Conservation (phyloP, 2,797 vertebrate species). For the Manis pentadactyla region DNA sequence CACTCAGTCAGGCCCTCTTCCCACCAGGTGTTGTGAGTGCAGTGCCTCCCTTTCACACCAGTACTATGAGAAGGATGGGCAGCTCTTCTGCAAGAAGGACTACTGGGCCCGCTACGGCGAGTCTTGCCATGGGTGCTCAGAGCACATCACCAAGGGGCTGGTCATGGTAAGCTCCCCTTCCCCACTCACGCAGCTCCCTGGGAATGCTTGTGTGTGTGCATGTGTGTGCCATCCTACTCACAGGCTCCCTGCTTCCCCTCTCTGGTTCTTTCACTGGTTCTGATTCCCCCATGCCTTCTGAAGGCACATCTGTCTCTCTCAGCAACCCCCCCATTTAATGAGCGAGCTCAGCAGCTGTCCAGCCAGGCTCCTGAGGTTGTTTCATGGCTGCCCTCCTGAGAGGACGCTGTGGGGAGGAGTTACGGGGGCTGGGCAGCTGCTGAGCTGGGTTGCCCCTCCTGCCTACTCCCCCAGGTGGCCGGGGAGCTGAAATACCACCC, state of each 20-base stretch:
- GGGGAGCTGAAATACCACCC: constrained; percentile 99
- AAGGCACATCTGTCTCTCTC: background rate
- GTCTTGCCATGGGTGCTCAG: constrained; percentile 96
- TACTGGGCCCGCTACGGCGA: constrained; percentile 97
- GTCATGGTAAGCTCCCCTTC: constrained; percentile 93
- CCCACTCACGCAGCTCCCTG: rapidly evolving
- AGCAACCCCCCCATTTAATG: background rate
- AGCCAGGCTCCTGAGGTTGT: background rate
- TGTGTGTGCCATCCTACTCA: background rate
- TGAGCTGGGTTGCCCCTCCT: background rate
- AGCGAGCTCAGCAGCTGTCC: background rate
- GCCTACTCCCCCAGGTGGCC: constrained; percentile 90
- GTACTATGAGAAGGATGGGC: constrained; percentile 99
- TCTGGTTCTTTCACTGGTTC: background rate
- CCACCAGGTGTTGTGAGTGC: constrained; percentile 94
- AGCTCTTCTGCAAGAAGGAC: constrained; percentile 98
- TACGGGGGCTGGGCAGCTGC: background rate
- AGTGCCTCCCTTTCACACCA: constrained; percentile 95
- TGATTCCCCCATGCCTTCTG: background rate
- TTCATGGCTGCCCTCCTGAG: background rate
- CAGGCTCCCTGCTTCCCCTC: background rate
- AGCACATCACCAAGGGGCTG: constrained; percentile 97
- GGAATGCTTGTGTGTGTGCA: background rate
- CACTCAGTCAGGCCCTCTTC: background rate
- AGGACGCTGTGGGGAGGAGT: background rate